Base-by-base conservation (phyloP, 2,888 invertebrate species). In the Polyommatus iphigenia region DNA sequence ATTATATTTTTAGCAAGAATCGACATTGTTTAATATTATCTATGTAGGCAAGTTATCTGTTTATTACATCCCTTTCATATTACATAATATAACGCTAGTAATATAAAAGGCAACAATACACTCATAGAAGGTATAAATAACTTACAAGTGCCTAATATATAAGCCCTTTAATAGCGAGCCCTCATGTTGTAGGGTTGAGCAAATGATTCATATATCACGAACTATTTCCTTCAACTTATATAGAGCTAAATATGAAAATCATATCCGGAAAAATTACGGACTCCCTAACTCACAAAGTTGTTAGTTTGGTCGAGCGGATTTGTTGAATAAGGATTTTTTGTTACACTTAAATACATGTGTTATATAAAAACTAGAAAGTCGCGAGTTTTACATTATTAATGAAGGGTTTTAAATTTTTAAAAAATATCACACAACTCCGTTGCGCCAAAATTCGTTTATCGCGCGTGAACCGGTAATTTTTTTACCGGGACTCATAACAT, bases 111-210 rank as follows among this genome's bases (percentile, higher is more conserved):
- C 29, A 67, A 67, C 67, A 67, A 67, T 67, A 67, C 67, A 67
- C 67, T 67, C 13, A 32, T 29, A 15, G 29, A 67, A 67, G 18
- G 67, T 32, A 67, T 67, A 67, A 67, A 67, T 67, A 67, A 67
- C 24, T 29, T 77, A 46, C n/a, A 24, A 41, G 67, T 77, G n/a
- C 29, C 29, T 59, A 67, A 18, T 71, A 71, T 54, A 77, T 77
- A 77, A 46, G 46, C 67, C 32, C 77, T 67, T 67, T 29, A 15
- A 67, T 67, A 18, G 24, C 62, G 62, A 24, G 24, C 29, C 67
- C 67, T 67, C 62, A 10, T 67, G 67, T 67, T 32, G 15, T 67
- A 67, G 67, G 67, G 67, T 29, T 67, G 67, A 67, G 67, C 29
- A 67, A 67, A 67, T 18, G 15, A 29, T 67, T 67, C 67, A 67